Base-by-base conservation (phyloP, 2,888 invertebrate genomes). In the Idaea dimidiata region DNA sequence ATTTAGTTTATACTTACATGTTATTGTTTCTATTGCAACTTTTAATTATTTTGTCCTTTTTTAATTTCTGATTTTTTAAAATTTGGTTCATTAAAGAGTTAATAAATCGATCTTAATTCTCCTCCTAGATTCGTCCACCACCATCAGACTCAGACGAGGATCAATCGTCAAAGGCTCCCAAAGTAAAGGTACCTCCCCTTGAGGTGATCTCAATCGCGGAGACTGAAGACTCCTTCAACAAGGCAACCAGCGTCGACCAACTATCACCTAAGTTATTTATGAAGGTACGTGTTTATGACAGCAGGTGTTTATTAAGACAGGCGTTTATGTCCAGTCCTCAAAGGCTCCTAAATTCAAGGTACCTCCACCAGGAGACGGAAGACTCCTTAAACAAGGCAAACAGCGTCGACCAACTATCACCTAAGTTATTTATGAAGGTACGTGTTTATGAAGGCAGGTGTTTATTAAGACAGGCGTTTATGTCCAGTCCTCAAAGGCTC, bases 341-440 rank as follows among this genome's bases (percentile, higher is more conserved):
- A 81, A 73, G 67, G 72, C 75, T 0, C 81, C 87, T 0, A 81
- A 79, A 54, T 68, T 85, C 70, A 81, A 80, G 65, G 83, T 81
- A 2, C 66, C 79, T 0, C 73, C 7, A 62, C 72, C 0, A 69
- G 0, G 89, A 89, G 2, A 60, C 75, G 55, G 90, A 90, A 54
- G 87, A 88, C 33, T 78, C 83, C 0, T 76, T 83, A 53, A 78
- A 75, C 63, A 81, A 77, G 7, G 88, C 86, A 0, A 89, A 89
- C 16, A 91, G 89, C 59, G 87, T 91, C 31, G 84, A 84, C 0
- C 89, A 91, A 64, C 77, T 91, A 0, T 84, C 90, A 10, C 84
- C 89, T 0, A 88, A 87, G 0, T 64, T 86, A 62, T 91, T 91
- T 54, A 90, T 91, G 91, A 89, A 88, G 88, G 91, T 90, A 76